These are phyloP conservation scores for Pogonocherus hispidulus DNA, from an alignment of 2,888 invertebrate genomes.

Conservation along the genomic window DNA sequence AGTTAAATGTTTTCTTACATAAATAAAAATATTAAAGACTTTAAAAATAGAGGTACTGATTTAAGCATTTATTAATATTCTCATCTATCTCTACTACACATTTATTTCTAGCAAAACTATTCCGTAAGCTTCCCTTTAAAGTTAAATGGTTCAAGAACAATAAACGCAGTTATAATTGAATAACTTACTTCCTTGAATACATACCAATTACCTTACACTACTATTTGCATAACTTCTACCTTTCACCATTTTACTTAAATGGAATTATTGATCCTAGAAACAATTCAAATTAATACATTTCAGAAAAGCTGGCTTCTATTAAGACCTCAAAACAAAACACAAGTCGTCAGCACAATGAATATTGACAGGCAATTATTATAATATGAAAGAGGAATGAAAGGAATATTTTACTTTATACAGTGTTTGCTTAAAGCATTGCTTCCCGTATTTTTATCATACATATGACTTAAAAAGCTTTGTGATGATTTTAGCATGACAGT, in stretches of 20 bases:
- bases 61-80: too few relatives aligned
- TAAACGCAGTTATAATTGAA: not conserved
- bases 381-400: constrained; percentile 54
- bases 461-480: too few relatives aligned
- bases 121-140: too few relatives aligned
- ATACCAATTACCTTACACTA: not conserved
- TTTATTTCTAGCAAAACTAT: too few relatives aligned
- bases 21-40: too few relatives aligned
- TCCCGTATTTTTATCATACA: too few relatives aligned
- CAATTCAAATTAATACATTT: not conserved
- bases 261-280: not conserved
- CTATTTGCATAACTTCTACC: not conserved
- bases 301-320: constrained; percentile 43
- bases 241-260: not conserved
- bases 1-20: too few relatives aligned
- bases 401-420: constrained; percentile 51
- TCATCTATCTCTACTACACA: too few relatives aligned
- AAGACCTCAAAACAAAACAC: constrained; percentile 54
- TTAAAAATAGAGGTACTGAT: too few relatives aligned
- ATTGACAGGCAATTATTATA: too few relatives aligned
- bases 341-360: constrained; percentile 57
- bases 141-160: too few relatives aligned
- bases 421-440: constrained; percentile 62
- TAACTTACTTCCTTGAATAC: not conserved
- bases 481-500: too few relatives aligned